These are phyloP conservation scores for Phyllostomus hastatus DNA, from an alignment of 2,113 vertebrate genomes.

Conservation along the genomic window DNA sequence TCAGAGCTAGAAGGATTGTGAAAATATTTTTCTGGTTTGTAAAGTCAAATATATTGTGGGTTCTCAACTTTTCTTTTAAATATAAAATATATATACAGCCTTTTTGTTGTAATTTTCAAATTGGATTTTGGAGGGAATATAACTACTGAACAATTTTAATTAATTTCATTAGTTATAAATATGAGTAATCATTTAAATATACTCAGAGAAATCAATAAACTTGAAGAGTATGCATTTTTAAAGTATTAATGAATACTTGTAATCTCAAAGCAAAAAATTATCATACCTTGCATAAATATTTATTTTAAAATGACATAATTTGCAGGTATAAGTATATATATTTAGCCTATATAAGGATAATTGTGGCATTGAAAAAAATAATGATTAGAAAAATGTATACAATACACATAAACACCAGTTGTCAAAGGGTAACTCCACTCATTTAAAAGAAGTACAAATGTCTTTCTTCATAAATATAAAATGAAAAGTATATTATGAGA, in stretches of 20 bases:
- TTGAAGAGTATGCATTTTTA: neutral
- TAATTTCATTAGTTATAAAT: slow-evolving; percentile 8
- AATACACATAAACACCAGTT: neutral
- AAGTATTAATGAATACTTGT: neutral
- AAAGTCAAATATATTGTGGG: neutral
- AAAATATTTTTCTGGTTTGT: slow-evolving; percentile 3
- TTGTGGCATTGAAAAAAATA: neutral
- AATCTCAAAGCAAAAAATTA: neutral
- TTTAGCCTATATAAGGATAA: neutral
- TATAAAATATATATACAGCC: neutral
- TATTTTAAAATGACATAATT: neutral
- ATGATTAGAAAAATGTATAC: neutral
- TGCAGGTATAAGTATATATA: neutral
- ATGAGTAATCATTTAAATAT: neutral
- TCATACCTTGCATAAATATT: neutral
- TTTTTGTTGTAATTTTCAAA: neutral
- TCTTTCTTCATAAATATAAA: neutral
- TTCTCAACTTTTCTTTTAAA: neutral
- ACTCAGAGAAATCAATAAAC: neutral
- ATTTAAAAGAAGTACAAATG: neutral
- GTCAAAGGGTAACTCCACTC: neutral
- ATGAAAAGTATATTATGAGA: slow-evolving; percentile 14
- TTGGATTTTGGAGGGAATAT: neutral
- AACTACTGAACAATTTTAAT: neutral
- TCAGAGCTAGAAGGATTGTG: neutral